phyloP scores from a whole-genome alignment of 2,113 vertebrate genomes.

The Bujurquina vittata region DNA sequence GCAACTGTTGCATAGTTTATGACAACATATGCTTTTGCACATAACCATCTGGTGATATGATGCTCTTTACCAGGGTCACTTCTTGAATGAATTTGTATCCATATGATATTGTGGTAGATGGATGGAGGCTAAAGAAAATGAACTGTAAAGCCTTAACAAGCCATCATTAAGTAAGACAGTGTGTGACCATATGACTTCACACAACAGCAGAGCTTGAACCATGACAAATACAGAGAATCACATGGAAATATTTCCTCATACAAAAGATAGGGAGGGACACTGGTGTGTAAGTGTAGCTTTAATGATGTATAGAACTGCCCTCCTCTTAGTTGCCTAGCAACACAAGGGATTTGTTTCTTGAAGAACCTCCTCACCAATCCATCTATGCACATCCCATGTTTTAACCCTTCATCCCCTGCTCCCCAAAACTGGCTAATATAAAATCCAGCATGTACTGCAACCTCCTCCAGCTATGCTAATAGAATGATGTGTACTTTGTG shows the following conservation, averaged over 20 bases:
- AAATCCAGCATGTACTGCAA: neutral
- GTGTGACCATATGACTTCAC: neutral
- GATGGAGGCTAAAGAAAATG: neutral
- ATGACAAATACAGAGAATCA: neutral
- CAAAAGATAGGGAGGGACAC: constrained; percentile 22
- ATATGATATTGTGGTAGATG: neutral
- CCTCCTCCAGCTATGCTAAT: neutral
- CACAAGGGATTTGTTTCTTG: constrained; percentile 49
- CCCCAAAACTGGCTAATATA: neutral
- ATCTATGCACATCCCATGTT: neutral
- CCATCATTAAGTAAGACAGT: neutral
- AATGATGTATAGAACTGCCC: constrained; percentile 45
- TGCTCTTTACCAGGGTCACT: neutral
- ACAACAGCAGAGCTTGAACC: neutral
- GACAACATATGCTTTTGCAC: constrained; percentile 59
- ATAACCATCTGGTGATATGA: constrained; percentile 43
- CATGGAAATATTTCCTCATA: constrained; percentile 10
- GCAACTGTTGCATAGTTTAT: constrained; percentile 62
- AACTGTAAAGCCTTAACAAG: neutral
- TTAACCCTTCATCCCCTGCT: neutral
- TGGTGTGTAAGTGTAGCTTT: constrained; percentile 15
- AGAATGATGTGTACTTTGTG: neutral
- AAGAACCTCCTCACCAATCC: constrained; percentile 28
- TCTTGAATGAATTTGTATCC: neutral
- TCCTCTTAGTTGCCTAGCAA: constrained; percentile 72